phyloP scores from a whole-genome alignment of 2,888 invertebrate species.

The Tetragonula carbonaria region DNA sequence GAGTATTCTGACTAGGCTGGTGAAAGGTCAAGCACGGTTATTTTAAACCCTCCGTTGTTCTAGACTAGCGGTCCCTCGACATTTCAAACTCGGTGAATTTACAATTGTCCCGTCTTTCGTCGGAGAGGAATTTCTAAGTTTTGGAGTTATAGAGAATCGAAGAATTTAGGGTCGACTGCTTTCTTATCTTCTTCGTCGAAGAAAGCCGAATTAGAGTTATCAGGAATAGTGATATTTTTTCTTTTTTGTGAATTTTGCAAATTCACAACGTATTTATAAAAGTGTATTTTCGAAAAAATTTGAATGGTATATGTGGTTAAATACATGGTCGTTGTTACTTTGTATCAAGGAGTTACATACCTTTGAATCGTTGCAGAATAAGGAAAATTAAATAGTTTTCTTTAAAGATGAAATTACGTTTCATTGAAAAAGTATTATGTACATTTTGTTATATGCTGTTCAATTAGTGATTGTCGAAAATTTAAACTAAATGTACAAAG shows the following conservation, averaged over 20 bases:
- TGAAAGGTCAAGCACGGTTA: constrained; percentile 6
- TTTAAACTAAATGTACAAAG: too few relatives aligned
- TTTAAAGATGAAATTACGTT: too few relatives aligned
- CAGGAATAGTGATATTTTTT: neutral
- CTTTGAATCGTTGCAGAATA: too few relatives aligned
- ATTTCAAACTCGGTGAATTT: neutral
- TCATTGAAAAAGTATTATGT: too few relatives aligned
- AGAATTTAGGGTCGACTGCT: neutral
- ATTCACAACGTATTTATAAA: neutral
- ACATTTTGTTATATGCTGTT: too few relatives aligned
- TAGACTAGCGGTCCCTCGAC: neutral
- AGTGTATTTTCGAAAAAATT: neutral
- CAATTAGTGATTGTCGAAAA: too few relatives aligned
- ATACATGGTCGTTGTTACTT: too few relatives aligned
- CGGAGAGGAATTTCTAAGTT: too few relatives aligned
- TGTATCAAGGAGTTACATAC: too few relatives aligned
- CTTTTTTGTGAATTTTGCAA: neutral
- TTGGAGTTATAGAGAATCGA: neutral
- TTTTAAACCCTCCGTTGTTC: neutral
- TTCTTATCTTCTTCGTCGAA: neutral
- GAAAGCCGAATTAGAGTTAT: too few relatives aligned
- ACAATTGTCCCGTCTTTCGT: neutral
- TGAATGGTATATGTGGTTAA: too few relatives aligned
- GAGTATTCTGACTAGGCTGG: neutral
- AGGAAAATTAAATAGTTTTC: too few relatives aligned